phyloP scores from a whole-genome alignment of 2,888 invertebrate species.

The Rhabditophanes sp. region DNA sequence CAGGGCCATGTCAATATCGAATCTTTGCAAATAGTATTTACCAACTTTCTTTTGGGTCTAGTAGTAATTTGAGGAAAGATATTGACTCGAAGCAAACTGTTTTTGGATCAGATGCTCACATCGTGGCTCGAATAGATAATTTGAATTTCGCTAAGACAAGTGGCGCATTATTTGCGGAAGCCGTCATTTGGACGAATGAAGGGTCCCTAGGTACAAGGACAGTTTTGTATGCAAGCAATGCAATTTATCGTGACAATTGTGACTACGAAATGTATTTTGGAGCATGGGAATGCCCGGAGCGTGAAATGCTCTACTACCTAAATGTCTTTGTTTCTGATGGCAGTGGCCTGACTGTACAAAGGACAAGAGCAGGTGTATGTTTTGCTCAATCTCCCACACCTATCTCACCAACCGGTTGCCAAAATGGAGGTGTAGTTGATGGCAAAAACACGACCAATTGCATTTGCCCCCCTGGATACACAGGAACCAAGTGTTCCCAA shows the following conservation, averaged over 20 bases:
- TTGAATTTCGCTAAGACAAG: constrained; percentile 7
- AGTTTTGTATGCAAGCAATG: constrained; percentile 25
- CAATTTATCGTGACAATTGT: constrained; percentile 23
- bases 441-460: constrained; percentile 16
- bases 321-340: constrained; percentile 16
- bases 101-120: constrained; percentile 13
- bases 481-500: constrained; percentile 16
- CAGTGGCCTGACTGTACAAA: constrained; percentile 14
- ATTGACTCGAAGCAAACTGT: constrained; percentile 15
- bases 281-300: constrained; percentile 15
- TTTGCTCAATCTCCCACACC: constrained; percentile 7
- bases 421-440: constrained; percentile 22
- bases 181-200: constrained; percentile 11
- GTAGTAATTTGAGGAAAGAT: constrained; percentile 16
- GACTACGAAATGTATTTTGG: constrained; percentile 28
- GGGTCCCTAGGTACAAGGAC: constrained; percentile 11
- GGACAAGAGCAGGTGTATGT: constrained; percentile 20
- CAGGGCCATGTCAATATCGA: constrained; percentile 21
- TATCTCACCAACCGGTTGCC: constrained; percentile 12
- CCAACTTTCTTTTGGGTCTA: constrained; percentile 18
- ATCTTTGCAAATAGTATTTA: constrained; percentile 16
- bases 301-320: constrained; percentile 16
- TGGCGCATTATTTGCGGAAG: constrained; percentile 10
- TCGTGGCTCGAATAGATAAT: constrained; percentile 23
- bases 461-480: constrained; percentile 16